Evolutionary conservation across 2,888 invertebrate genomes (phyloP).

Genomic region (Seira ritae): DNA sequence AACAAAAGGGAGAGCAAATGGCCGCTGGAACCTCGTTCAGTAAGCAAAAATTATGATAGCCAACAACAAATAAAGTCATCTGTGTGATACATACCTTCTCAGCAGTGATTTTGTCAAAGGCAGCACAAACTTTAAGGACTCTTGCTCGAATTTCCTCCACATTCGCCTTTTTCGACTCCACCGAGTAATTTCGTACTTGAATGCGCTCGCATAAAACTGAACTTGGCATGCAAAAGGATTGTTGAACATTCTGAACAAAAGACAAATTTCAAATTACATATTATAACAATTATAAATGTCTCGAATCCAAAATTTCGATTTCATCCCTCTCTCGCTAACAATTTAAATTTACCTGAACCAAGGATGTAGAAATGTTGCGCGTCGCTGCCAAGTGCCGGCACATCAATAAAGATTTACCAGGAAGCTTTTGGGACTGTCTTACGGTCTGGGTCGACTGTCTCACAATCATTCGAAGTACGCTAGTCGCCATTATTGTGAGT

Average conservation of each 20-base stretch:
- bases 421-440: conserved; percentile 44
- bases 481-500: conserved; percentile 38
- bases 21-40: too few species aligned
- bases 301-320: too few species aligned
- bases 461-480: conserved; percentile 48
- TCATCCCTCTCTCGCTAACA: too few species aligned
- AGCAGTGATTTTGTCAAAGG: conserved; percentile 92
- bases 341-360: conserved; percentile 39
- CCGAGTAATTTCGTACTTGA: conserved; percentile 38
- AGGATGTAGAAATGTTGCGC: conserved; percentile 38
- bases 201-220: conserved; percentile 48
- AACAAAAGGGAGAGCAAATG: neutral
- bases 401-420: conserved; percentile 33
- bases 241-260: conserved; percentile 37
- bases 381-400: conserved; percentile 35
- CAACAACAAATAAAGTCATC: too few species aligned
- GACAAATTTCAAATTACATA: neutral
- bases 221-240: conserved; percentile 33
- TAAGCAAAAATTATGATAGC: too few species aligned
- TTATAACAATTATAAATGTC: neutral
- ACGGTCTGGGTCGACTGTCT: conserved; percentile 45
- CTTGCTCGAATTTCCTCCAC: conserved; percentile 85
- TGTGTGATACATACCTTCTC: conserved; percentile 90
- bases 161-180: conserved; percentile 32
- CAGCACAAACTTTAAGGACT: conserved; percentile 90